Evolutionary conservation across 2,797 vertebrate genomes (phyloP).

Genomic region (Astyanax mexicanus): DNA sequence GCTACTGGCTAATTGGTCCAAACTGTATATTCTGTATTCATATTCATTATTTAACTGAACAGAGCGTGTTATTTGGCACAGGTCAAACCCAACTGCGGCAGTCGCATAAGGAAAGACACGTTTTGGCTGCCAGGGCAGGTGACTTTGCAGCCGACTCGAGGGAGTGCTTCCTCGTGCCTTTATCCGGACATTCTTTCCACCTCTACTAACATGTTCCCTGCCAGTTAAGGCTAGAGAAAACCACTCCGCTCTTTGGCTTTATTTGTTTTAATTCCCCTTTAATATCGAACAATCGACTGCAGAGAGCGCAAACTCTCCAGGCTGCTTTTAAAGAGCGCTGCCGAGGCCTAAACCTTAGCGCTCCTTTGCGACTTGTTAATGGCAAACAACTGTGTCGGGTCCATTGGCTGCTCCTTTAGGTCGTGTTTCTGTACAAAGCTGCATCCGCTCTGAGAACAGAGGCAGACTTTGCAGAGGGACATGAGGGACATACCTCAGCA

Average conservation of each 20-base stretch:
- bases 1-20: neutral
- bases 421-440: constrained; percentile 25
- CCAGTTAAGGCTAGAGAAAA: neutral
- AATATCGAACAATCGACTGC: neutral
- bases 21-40: neutral
- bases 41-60: neutral
- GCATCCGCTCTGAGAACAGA: constrained; percentile 33
- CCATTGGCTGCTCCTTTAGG: neutral
- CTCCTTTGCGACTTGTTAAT: constrained; percentile 49
- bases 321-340: neutral
- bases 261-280: neutral
- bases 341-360: constrained; percentile 9
- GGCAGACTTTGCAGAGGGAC: constrained; percentile 32
- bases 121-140: neutral
- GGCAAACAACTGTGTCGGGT: constrained; percentile 42
- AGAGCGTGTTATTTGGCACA: neutral
- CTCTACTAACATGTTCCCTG: neutral
- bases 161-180: neutral
- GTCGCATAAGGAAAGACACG: neutral
- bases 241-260: neutral
- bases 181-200: neutral
- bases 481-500: constrained; percentile 23
- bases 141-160: neutral
- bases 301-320: neutral
- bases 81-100: neutral